Evolutionary conservation across 2,797 vertebrate species (phyloP), one percentile per base, ranked within the genome.

Genomic region (Morelia viridis): DNA sequence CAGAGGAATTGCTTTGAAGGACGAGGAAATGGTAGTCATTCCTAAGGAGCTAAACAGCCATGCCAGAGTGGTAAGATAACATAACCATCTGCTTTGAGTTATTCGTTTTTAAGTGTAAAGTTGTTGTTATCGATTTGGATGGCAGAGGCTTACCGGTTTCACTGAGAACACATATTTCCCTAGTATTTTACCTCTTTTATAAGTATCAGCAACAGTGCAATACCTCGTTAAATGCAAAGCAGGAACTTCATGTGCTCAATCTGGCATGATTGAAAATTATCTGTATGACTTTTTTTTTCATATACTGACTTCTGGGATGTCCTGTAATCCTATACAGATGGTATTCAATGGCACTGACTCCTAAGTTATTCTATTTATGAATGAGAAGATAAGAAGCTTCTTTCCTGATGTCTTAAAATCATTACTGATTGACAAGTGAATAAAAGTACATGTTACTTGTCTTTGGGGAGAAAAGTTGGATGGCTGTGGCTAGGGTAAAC

Each of bases 1-100:
- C 91, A 4, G 64, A 62, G 71, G 46, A 64, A 46, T 89, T 61
- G 88, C 84, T 87, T 90, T 90, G 68, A n/a, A 65, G 2, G 35
- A 50, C 68, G 53, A 92, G 9, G 93, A 56, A 94, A 28, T 3
- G 0, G 88, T 0, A 0, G 24, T 35, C 88, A 93, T 53, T 93
- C 89, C 53, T 53, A 85, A 80, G 35, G 91, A 90, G 90, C 50
- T 89, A 15, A 61, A 91, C 4, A 0, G 88, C 94, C 50, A 0
- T n/a, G 96, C 94, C 93, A 96, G 96, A 96, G 93, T 90, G 90
- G 93, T 96, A 93, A 95, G 96, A 92, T 89, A 84, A 92, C 61
- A 1, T 28, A 0, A 17, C 4, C 0, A 0, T 46, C 62, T 46
- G 85, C 0, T 8, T 46, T 92, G 80, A 60, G 24, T 65, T 57